These are phyloP conservation scores for Bursaphelenchus okinawaensis DNA, from an alignment of 2,888 invertebrate genomes.

Conservation along the genomic window DNA sequence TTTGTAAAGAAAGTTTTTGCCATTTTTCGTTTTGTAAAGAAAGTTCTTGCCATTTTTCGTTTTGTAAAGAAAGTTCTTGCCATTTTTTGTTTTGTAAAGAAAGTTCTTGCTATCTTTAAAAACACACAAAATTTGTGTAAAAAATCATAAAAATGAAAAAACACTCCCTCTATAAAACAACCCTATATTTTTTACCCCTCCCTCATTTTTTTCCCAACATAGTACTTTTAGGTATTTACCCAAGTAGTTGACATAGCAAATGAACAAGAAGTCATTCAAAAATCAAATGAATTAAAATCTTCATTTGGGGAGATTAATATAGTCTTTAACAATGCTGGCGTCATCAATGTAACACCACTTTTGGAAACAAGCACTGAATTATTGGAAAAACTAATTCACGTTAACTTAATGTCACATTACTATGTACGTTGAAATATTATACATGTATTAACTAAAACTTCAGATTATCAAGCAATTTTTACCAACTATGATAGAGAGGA, in stretches of 20 bases:
- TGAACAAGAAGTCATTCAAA: slow-evolving; percentile 14
- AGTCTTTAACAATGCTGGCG: slow-evolving; percentile 85
- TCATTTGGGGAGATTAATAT: slow-evolving; percentile 77
- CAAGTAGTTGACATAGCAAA: slow-evolving; percentile 18
- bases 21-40: too few species aligned
- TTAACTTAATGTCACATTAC: slow-evolving; percentile 81
- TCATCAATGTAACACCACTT: slow-evolving; percentile 73
- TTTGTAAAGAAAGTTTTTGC: too few species aligned
- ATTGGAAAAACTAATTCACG: slow-evolving; percentile 78
- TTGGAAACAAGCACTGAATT: slow-evolving; percentile 76
- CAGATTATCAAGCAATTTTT: slow-evolving; percentile 90
- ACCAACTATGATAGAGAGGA: slow-evolving; percentile 77
- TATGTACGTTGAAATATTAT: neutral
- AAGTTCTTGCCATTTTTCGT: too few species aligned
- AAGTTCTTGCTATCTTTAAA: too few species aligned
- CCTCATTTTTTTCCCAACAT: too few species aligned
- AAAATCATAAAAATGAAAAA: too few species aligned
- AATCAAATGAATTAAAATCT: slow-evolving; percentile 60
- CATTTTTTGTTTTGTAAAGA: too few species aligned
- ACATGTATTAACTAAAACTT: neutral
- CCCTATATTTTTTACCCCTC: too few species aligned
- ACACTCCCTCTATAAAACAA: too few species aligned
- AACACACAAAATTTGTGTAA: too few species aligned
- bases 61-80: too few species aligned
- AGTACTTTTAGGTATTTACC: neutral